phyloP scores from a whole-genome alignment of 2,888 invertebrate genomes.

The Chouioia cunea region DNA sequence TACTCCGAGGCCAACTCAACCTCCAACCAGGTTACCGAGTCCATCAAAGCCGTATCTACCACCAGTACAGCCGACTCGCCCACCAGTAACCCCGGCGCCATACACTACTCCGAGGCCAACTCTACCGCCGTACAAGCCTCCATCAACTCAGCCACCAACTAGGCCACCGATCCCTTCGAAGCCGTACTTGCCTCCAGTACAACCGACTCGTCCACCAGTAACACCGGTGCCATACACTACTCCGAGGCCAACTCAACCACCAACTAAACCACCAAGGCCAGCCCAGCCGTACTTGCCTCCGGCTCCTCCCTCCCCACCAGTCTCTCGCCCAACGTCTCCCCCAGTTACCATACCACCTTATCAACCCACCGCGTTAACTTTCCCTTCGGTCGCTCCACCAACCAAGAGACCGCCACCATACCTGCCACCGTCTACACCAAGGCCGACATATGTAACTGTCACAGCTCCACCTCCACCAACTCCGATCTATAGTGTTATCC shows the following conservation, averaged over 20 bases:
- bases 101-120: constrained; percentile 7
- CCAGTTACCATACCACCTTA: constrained; percentile 11
- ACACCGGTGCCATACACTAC: constrained; percentile 64
- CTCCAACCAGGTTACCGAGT: constrained; percentile 36
- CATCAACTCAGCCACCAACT: constrained; percentile 33
- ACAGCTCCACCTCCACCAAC: constrained; percentile 67
- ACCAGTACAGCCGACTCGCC: constrained; percentile 33
- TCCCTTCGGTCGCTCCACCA: constrained; percentile 26
- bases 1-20: constrained; percentile 58
- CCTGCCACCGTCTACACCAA: constrained; percentile 61
- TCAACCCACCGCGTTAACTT: constrained; percentile 25
- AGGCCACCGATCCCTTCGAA: constrained; percentile 15
- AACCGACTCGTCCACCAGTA: constrained; percentile 64
- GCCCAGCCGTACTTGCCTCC: constrained; percentile 7
- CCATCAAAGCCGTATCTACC: constrained; percentile 20
- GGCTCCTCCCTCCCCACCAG: constrained; percentile 38
- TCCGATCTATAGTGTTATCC: constrained; percentile 57
- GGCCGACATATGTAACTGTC: constrained; percentile 56
- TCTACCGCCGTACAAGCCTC: neutral
- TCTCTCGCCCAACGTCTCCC: constrained; percentile 29
- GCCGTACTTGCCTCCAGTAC: constrained; percentile 28
- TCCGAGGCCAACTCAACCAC: constrained; percentile 51
- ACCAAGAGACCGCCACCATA: constrained; percentile 60
- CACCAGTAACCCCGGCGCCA: constrained; percentile 36
- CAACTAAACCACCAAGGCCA: constrained; percentile 37